phyloP scores from a whole-genome alignment of 1,140 invertebrate genomes.

The Sycophaga agraensis region DNA sequence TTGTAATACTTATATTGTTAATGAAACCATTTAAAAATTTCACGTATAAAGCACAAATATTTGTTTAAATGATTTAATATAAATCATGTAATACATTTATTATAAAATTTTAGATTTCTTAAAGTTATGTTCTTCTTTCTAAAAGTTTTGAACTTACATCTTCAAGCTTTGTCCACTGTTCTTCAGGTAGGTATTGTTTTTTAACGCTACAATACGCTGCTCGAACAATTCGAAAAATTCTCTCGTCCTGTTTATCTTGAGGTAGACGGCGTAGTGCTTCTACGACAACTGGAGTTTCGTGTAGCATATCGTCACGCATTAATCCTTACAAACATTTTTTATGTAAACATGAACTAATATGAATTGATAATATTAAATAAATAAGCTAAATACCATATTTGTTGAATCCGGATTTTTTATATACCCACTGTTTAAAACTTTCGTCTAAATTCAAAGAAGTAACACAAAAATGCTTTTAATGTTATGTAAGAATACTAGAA shows the following conservation, averaged over 20 bases:
- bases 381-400: constrained; percentile 64
- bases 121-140: too few relatives aligned
- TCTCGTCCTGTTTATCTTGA: constrained; percentile 69
- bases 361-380: neutral
- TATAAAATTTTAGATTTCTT: too few relatives aligned
- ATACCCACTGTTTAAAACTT: constrained; percentile 69
- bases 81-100: too few relatives aligned
- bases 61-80: too few relatives aligned
- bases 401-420: constrained; percentile 72
- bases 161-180: constrained; percentile 86
- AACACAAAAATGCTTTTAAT: too few relatives aligned
- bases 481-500: too few relatives aligned
- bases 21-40: too few relatives aligned
- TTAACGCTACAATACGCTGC: constrained; percentile 74
- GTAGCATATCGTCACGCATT: constrained; percentile 76
- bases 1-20: too few relatives aligned
- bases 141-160: too few relatives aligned
- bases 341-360: neutral
- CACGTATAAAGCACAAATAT: too few relatives aligned
- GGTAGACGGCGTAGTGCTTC: constrained; percentile 82
- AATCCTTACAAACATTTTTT: constrained; percentile 53
- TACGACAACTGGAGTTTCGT: constrained; percentile 68
- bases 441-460: too few relatives aligned
- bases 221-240: constrained; percentile 77
- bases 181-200: constrained; percentile 79